Evolutionary conservation across 1,140 invertebrate species (phyloP), one percentile per base, ranked within the genome.

Genomic region (Battus philenor): DNA sequence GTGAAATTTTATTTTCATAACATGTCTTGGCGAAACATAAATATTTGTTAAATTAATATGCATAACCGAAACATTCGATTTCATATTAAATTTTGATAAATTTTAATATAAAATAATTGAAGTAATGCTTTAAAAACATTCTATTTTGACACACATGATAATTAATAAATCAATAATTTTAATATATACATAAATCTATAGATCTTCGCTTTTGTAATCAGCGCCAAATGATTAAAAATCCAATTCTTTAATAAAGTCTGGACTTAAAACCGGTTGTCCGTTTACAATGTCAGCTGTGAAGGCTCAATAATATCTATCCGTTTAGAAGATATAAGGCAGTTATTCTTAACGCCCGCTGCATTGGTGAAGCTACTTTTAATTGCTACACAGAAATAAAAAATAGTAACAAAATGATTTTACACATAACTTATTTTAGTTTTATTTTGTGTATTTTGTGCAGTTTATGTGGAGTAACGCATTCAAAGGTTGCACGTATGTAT

Each of bases 291-390:
- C 67, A 64, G 47, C 49, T 11, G 50, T 54, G 63, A 73, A 73
- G 68, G 72, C 50, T 54, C 50, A 47, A 54, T 53, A 57, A 54
- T 50, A 44, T 63, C 45, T 67, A 66, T 65, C 39, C 53, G 50
- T 54, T 68, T 68, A 62, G 64, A 67, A 56, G 60, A 76, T 76
- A 76, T 76, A 76, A 66, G 72, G 58, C 59, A 55, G 71, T 68
- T 64, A 64, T 60, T 64, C 60, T 38, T 44, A 34, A 15, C 41
- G 45, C 51, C 45, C 41, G 26, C 26, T 58, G 50, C 54, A 66
- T 60, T 65, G 49, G 44, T 54, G 57, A 47, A 54, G 47, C 43
- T 31, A 59, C 55, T 47, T 49, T 60, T 59, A 59, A 61, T 59
- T 59, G 53, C 41, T 47, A 8, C 41, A 49, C 44, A 47, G 30